A percentile compares a stretch with the other conserved stretches of the same genome.
These are phyloP conservation scores for Poeciliopsis gracilis DNA, from an alignment of 2,797 vertebrate species.

Conservation along the genomic window DNA sequence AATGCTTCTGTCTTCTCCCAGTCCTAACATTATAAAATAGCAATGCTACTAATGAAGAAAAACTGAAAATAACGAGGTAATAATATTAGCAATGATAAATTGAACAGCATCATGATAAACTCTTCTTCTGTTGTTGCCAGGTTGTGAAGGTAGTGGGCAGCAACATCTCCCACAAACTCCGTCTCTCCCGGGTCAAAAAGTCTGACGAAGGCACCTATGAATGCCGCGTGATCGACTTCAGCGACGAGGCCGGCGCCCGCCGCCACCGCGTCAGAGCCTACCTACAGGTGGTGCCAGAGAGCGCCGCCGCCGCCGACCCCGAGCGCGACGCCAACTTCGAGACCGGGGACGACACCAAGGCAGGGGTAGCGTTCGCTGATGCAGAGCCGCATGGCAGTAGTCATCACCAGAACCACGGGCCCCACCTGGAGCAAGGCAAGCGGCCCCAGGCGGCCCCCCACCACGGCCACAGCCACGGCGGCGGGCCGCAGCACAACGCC, in stretches of 20 bases:
- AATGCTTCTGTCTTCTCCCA: too few species aligned
- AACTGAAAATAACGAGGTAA: too few species aligned
- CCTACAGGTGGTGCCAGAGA: constrained; percentile 74
- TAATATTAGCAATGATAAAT: too few species aligned
- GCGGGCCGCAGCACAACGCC: constrained; percentile 75
- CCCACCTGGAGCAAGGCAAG: constrained; percentile 63
- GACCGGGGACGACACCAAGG: constrained; percentile 67
- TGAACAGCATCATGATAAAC: not conserved
- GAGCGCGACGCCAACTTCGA: constrained; percentile 59
- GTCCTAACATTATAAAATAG: too few species aligned
- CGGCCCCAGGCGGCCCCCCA: constrained; percentile 26
- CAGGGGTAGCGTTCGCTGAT: constrained; percentile 15
- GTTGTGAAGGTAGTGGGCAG: constrained; percentile 94
- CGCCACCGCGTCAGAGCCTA: constrained; percentile 87
- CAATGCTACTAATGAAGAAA: too few species aligned
- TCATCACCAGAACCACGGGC: constrained; percentile 61
- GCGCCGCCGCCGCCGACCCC: constrained; percentile 8
- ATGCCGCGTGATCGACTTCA: constrained; percentile 90
- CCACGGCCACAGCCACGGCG: constrained; percentile 57
- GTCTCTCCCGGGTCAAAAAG: constrained; percentile 88
- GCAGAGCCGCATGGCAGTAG: constrained; percentile 30
- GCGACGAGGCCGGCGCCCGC: constrained; percentile 84
- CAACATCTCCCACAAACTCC: constrained; percentile 95
- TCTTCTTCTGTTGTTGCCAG: constrained; percentile 60
- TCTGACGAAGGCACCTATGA: constrained; percentile 91